Percentiles rank a stretch among this genome's conserved stretches.
These are phyloP conservation scores for Brachionus rotundiformis DNA, from an alignment of 1,140 invertebrate genomes.

Conservation along the genomic window DNA sequence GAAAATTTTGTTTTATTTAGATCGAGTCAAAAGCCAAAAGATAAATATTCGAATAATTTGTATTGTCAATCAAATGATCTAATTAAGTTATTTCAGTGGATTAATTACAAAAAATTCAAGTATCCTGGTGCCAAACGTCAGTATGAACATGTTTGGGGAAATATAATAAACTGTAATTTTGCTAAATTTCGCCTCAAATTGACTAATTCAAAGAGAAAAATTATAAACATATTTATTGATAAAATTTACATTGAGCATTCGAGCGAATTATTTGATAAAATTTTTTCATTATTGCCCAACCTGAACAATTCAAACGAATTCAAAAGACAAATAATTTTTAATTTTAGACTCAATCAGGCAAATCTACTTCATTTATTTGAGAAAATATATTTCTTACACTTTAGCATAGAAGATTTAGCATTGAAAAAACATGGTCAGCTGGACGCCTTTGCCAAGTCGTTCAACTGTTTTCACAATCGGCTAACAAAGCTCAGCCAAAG, in stretches of 20 bases:
- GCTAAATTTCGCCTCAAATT: background rate
- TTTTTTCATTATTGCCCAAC: background rate
- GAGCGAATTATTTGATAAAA: background rate
- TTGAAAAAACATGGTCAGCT: background rate
- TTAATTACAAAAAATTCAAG: slow-evolving; percentile 41
- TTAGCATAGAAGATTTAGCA: background rate
- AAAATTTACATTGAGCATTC: slow-evolving; percentile 11
- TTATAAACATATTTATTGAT: background rate
- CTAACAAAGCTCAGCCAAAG: background rate
- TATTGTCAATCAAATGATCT: slow-evolving; percentile 12
- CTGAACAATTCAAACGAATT: background rate
- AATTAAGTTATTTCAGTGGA: background rate
- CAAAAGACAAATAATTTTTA: background rate
- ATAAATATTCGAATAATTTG: slow-evolving; percentile 30
- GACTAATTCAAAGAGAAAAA: background rate
- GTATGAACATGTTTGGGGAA: slow-evolving; percentile 39
- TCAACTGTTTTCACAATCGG: background rate
- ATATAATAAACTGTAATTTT: slow-evolving; percentile 27
- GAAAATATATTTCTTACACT: slow-evolving; percentile 13
- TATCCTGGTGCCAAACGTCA: background rate
- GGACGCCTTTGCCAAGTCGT: background rate
- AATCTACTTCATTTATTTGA: slow-evolving; percentile 11
- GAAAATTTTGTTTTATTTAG: slow-evolving; percentile 30
- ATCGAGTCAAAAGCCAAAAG: background rate
- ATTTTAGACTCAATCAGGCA: slow-evolving; percentile 5